These are phyloP conservation scores for Rhadinocentrus ornatus DNA, from an alignment of 2,797 vertebrate genomes.

Conservation along the genomic window DNA sequence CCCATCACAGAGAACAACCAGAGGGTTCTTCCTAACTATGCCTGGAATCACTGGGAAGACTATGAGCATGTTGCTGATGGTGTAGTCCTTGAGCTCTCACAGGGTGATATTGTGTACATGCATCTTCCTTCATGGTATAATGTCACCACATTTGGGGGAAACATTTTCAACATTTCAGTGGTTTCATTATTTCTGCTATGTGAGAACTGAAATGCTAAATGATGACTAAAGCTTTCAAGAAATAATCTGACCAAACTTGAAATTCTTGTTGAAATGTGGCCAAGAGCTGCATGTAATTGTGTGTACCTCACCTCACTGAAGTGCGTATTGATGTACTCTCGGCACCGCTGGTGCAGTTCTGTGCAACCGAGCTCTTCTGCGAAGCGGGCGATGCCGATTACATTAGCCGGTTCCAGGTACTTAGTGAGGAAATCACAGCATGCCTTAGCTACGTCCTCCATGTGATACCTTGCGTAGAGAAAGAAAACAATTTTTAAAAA, in stretches of 20 bases:
- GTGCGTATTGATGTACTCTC: conserved; percentile 87
- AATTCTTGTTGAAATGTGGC: neutral
- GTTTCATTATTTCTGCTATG: neutral
- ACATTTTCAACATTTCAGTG: conserved; percentile 3
- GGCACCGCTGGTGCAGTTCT: conserved; percentile 78
- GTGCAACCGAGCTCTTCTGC: conserved; percentile 85
- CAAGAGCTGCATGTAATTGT: neutral
- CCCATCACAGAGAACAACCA: neutral
- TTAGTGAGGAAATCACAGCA: conserved; percentile 87
- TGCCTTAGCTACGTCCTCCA: conserved; percentile 86
- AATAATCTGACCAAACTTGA: neutral
- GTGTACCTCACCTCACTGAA: conserved; percentile 81
- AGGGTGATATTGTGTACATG: neutral
- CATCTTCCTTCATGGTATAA: neutral
- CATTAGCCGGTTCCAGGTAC: conserved; percentile 85
- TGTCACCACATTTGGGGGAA: neutral
- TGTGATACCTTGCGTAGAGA: conserved; percentile 75
- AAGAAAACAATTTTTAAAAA: neutral
- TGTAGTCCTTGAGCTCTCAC: neutral
- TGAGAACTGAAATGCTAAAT: neutral
- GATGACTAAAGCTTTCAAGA: neutral
- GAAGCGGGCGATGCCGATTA: conserved; percentile 87
- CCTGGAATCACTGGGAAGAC: neutral
- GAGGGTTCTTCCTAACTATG: neutral
- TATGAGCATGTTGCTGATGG: neutral